Percentiles rank a stretch among this genome's conserved stretches.
phyloP scores from a whole-genome alignment of 2,113 vertebrate species.

The Kryptolebias marmoratus region DNA sequence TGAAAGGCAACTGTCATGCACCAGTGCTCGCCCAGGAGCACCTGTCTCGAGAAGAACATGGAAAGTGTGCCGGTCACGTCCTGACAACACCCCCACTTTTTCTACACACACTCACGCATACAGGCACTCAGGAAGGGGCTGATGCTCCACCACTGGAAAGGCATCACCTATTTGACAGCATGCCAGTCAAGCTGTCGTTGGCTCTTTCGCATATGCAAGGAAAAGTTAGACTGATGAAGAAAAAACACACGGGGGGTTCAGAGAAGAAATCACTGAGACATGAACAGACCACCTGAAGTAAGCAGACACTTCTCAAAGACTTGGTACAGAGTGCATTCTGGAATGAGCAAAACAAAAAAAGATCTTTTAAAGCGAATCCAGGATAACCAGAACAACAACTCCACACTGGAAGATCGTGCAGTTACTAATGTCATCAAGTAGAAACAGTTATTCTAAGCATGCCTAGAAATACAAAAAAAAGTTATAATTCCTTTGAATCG shows the following conservation, averaged over 20 bases:
- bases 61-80: conserved; percentile 89
- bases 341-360: conserved; percentile 36
- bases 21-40: conserved; percentile 87
- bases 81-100: conserved; percentile 71
- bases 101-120: conserved; percentile 68
- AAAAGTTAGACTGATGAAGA: conserved; percentile 84
- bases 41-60: conserved; percentile 90
- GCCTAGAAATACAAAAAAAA: not conserved
- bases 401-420: conserved; percentile 1
- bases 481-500: too few relatives aligned
- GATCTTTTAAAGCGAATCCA: conserved; percentile 23
- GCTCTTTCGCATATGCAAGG: conserved; percentile 87
- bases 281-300: conserved; percentile 65
- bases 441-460: conserved; percentile 1
- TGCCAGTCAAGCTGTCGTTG: conserved; percentile 91
- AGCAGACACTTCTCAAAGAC: conserved; percentile 64
- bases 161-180: conserved; percentile 90
- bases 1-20: conserved; percentile 99
- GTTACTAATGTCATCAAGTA: not conserved
- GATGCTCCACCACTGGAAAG: conserved; percentile 84
- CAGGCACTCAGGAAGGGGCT: conserved; percentile 85
- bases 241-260: conserved; percentile 50
- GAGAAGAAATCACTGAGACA: conserved; percentile 70
- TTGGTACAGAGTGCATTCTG: conserved; percentile 55
- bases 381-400: conserved; percentile 11